These are phyloP conservation scores for Orientallactaga bullata DNA, from an alignment of 2,113 vertebrate genomes.

Conservation along the genomic window DNA sequence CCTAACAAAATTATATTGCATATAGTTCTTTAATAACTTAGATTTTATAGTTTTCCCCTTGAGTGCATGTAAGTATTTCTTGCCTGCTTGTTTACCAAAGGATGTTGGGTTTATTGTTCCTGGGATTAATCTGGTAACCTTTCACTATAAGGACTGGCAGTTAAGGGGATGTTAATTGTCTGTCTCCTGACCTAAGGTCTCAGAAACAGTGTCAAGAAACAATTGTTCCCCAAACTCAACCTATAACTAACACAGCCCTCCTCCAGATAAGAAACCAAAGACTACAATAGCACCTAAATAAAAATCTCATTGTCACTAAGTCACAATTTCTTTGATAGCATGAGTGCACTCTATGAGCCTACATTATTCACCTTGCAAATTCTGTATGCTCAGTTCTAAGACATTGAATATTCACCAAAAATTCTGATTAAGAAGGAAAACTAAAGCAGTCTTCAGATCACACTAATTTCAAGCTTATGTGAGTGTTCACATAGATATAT, in stretches of 20 bases:
- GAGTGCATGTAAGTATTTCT: slow-evolving; percentile 52
- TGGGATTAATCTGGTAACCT: slow-evolving; percentile 39
- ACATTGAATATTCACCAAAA: slow-evolving; percentile 57
- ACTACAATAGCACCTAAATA: neutral
- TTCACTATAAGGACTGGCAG: slow-evolving; percentile 50
- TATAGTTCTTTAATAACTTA: neutral
- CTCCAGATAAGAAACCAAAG: slow-evolving; percentile 5
- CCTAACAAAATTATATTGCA: slow-evolving; percentile 1
- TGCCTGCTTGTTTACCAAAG: slow-evolving; percentile 68
- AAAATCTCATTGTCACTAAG: slow-evolving; percentile 66
- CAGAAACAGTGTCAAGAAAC: slow-evolving; percentile 23
- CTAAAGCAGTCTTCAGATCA: slow-evolving; percentile 58
- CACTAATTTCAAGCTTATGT: slow-evolving; percentile 78
- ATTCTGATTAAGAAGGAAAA: slow-evolving; percentile 72
- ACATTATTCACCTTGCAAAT: slow-evolving; percentile 66
- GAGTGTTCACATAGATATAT: slow-evolving; percentile 77
- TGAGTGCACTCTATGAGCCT: slow-evolving; percentile 29
- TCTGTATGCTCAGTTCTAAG: slow-evolving; percentile 65
- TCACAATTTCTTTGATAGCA: slow-evolving; percentile 52
- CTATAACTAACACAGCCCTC: slow-evolving; percentile 62
- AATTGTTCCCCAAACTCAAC: slow-evolving; percentile 21
- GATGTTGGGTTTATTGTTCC: slow-evolving; percentile 41
- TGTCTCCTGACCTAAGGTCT: slow-evolving; percentile 57
- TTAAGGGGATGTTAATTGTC: slow-evolving; percentile 73
- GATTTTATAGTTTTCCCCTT: slow-evolving; percentile 26